These are phyloP conservation scores for Melanerpes formicivorus DNA, from an alignment of 2,113 vertebrate species.

Conservation along the genomic window DNA sequence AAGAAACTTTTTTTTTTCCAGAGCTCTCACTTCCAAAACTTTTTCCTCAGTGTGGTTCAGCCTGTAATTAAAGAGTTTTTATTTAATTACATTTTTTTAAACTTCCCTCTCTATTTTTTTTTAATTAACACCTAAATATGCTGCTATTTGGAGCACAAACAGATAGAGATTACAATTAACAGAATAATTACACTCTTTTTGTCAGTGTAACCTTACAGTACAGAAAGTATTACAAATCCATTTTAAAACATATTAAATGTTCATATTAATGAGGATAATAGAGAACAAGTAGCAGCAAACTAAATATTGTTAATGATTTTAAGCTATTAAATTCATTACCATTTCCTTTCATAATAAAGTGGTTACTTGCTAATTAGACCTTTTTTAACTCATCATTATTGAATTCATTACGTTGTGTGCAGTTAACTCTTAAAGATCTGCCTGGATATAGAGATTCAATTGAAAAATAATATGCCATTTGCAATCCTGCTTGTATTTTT, in stretches of 20 bases:
- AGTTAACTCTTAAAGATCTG: constrained; percentile 81
- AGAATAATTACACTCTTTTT: constrained; percentile 83
- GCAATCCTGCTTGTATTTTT: constrained; percentile 58
- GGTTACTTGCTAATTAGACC: constrained; percentile 96
- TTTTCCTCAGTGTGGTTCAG: constrained; percentile 34
- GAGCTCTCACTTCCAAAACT: constrained; percentile 53
- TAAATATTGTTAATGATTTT: constrained; percentile 95
- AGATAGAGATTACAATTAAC: constrained; percentile 84
- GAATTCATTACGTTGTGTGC: constrained; percentile 83
- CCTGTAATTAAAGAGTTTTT: constrained; percentile 50
- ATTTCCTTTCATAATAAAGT: constrained; percentile 92
- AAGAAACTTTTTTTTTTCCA: constrained; percentile 37
- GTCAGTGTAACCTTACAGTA: constrained; percentile 82
- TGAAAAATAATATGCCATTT: constrained; percentile 62
- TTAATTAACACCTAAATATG: constrained; percentile 81
- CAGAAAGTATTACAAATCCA: constrained; percentile 88
- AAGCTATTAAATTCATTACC: constrained; percentile 96
- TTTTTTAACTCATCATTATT: constrained; percentile 91
- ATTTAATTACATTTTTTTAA: constrained; percentile 78
- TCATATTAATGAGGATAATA: constrained; percentile 90
- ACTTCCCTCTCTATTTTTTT: constrained; percentile 69
- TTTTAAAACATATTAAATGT: constrained; percentile 91
- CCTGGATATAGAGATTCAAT: constrained; percentile 71
- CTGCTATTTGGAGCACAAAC: constrained; percentile 81
- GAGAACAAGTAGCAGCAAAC: constrained; percentile 87